Percentiles rank a stretch among this genome's conserved stretches.
These are phyloP conservation scores for Chromoteleia sp. DNA, from an alignment of 2,888 invertebrate species.

Conservation along the genomic window DNA sequence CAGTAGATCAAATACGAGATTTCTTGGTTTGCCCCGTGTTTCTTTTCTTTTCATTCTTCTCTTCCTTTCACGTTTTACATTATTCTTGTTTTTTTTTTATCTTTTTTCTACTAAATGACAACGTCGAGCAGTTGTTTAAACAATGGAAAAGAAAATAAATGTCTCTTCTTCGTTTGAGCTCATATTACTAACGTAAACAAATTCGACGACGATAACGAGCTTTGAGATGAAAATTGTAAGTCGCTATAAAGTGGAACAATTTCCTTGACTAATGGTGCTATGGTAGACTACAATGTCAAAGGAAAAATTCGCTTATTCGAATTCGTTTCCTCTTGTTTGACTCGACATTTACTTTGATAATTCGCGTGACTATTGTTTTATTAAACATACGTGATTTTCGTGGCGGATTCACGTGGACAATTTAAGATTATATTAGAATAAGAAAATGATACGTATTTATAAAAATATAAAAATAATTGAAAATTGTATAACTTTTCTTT, in stretches of 20 bases:
- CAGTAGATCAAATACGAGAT: conserved; percentile 63
- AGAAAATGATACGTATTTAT: background rate
- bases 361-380: conserved; percentile 55
- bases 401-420: conserved; percentile 53
- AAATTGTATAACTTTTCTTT: conserved; percentile 7
- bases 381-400: conserved; percentile 42
- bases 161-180: conserved; percentile 1
- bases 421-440: background rate
- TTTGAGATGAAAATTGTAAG: conserved; percentile 15
- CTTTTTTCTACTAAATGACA: conserved; percentile 6
- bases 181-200: conserved; percentile 8
- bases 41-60: background rate
- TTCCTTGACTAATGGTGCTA: conserved; percentile 55
- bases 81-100: background rate
- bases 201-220: conserved; percentile 5
- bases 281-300: conserved; percentile 47
- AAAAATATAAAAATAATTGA: conserved; percentile 37
- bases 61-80: background rate
- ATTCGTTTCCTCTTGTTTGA: conserved; percentile 39
- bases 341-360: conserved; percentile 48
- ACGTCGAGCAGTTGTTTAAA: conserved; percentile 43
- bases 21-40: conserved; percentile 49
- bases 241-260: conserved; percentile 53
- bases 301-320: conserved; percentile 22
- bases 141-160: conserved; percentile 35